These are phyloP conservation scores for Hippasteria phrygiana DNA, from an alignment of 53 echinoderm and acorn worm genomes.

Conservation along the genomic window DNA sequence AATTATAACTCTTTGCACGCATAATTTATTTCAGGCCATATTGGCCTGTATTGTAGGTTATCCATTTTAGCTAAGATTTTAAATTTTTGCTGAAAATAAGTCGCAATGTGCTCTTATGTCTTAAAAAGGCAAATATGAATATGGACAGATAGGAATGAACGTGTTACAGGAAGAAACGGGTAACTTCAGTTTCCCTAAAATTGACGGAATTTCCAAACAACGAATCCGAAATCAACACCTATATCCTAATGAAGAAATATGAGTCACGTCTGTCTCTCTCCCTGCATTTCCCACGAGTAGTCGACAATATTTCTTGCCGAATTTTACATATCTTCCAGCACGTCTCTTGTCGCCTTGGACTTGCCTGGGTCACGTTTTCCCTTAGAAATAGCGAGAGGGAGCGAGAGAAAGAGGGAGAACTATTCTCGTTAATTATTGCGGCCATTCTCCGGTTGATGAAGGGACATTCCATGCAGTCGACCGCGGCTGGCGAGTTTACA, in stretches of 20 bases:
- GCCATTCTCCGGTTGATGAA: slow-evolving; percentile 36
- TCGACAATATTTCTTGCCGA: not conserved
- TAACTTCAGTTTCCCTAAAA: too few relatives aligned
- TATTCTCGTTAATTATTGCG: slow-evolving; percentile 53
- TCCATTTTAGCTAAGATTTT: too few relatives aligned
- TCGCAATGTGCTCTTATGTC: too few relatives aligned
- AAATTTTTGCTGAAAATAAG: too few relatives aligned
- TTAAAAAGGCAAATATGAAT: too few relatives aligned
- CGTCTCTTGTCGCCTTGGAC: slow-evolving; percentile 18
- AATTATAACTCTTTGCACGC: too few relatives aligned
- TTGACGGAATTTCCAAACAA: not conserved
- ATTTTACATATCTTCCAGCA: not conserved
- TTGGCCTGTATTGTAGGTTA: too few relatives aligned
- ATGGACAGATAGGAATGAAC: too few relatives aligned
- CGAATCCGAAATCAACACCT: not conserved
- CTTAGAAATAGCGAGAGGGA: not conserved
- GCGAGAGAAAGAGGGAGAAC: not conserved
- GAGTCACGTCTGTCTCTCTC: slow-evolving; percentile 5
- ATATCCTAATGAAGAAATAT: not conserved
- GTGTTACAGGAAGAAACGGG: too few relatives aligned
- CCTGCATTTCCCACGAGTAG: not conserved
- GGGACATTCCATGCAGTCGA: slow-evolving; percentile 24
- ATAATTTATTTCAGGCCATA: too few relatives aligned
- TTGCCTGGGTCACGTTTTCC: slow-evolving; percentile 9
- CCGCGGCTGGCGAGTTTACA: slow-evolving; percentile 1